Conservation (phyloP, 2,113 vertebrate genomes). For the Lepus europaeus region DNA sequence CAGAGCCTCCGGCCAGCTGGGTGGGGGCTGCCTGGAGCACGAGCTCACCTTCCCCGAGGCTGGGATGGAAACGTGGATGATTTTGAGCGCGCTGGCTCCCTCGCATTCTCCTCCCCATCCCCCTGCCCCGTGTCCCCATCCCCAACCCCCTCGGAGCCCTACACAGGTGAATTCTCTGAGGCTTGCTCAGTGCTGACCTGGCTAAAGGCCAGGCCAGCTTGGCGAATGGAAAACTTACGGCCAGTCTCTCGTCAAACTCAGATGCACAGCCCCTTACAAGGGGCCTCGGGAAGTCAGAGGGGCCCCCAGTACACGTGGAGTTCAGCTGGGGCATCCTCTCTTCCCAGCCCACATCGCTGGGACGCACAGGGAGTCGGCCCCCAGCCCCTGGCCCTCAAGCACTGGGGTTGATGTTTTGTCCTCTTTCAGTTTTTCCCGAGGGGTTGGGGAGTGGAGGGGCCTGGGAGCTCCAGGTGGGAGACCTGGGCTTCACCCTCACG, state of each 20-base stretch:
- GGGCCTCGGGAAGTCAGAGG: background rate
- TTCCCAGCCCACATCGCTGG: background rate
- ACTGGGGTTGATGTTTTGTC: background rate
- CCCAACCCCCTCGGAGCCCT: background rate
- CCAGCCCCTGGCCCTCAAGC: background rate
- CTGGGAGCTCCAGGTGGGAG: background rate
- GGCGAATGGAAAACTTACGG: constrained; percentile 48
- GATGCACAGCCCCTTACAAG: background rate
- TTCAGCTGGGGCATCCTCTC: background rate
- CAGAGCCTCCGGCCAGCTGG: background rate
- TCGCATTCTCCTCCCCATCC: background rate
- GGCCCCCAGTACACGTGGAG: background rate
- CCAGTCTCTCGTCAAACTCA: background rate
- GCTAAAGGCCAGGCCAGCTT: background rate
- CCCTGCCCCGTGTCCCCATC: background rate
- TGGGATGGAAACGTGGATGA: background rate
- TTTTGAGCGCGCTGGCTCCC: no score
- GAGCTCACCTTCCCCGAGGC: background rate
- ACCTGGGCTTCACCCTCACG: background rate
- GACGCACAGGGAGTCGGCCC: no score
- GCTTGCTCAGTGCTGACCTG: background rate
- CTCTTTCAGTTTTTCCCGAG: background rate
- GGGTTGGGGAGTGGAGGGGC: background rate
- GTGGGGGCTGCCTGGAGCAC: background rate
- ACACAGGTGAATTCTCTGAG: constrained; percentile 39